Base-by-base conservation (phyloP, 2,113 vertebrate species). In the Phalacrocorax pelagicus region DNA sequence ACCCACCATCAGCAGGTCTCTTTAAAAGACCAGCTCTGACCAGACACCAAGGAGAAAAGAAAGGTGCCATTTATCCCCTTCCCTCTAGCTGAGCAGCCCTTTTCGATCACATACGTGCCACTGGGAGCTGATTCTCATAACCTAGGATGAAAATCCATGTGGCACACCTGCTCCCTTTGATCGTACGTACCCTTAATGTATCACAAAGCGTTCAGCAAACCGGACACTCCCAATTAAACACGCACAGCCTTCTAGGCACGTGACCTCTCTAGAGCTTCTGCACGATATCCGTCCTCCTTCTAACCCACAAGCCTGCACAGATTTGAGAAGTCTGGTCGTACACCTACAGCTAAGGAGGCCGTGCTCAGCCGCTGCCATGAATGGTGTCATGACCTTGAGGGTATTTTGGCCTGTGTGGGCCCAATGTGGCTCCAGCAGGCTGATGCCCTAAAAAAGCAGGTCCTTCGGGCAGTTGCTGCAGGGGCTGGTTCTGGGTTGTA, bases 11-110 rank as follows among this genome's bases (percentile, higher is more conserved):
- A 80, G 70, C 65, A 85, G 44, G 73, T 79, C 40, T 69, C 54
- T 94, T 81, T 65, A 70, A 89, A 90, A 96, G 93, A 85, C 52
- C 78, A 82, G 66, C 90, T 94, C 81, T 75, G 81, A 80, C 84
- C 72, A 85, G 81, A 71, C 81, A 61, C 13, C 24, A 20, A 47
- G 77, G 14, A 89, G 81, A 51, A 92, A 65, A 42, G 51, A 83
- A 32, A 74, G 73, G 57, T 52, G 81, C 40, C 26, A 7, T 22
- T 81, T 92, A 30, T 40, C 34, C 38, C 82, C 61, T 61, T 91
- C 42, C 8, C 16, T 19, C 5, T 59, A 18, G 32, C 15, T 47
- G 38, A 67, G 51, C 32, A 51, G 44, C 42, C 80, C 52, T 84
- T 71, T 69, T 30, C 5, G 6, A 14, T 70, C 34, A n/a, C 69